Percentiles rank a stretch among this genome's conserved stretches.
phyloP scores from a whole-genome alignment of 2,797 vertebrate genomes.

The Sphaeramia orbicularis region DNA sequence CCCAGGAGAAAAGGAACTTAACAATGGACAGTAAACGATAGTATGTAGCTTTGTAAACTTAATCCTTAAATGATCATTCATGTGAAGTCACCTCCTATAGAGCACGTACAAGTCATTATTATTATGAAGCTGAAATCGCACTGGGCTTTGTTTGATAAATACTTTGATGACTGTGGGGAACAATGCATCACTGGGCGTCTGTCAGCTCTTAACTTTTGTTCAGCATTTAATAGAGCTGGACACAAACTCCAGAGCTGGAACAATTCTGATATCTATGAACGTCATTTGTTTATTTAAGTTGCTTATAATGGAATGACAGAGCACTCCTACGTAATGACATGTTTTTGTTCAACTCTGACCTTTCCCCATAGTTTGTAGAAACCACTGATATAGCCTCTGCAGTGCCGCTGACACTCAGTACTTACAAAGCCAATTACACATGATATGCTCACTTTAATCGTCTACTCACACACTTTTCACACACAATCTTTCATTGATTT shows the following conservation, averaged over 20 bases:
- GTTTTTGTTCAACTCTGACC: slow-evolving; percentile 60
- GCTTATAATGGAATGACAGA: slow-evolving; percentile 39
- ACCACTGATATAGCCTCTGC: slow-evolving; percentile 16
- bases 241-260: slow-evolving; percentile 33
- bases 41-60: background rate
- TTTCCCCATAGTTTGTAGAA: slow-evolving; percentile 22
- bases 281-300: slow-evolving; percentile 59
- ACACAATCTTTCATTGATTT: background rate
- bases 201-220: slow-evolving; percentile 24
- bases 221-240: background rate
- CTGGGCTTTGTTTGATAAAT: slow-evolving; percentile 15
- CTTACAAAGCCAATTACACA: slow-evolving; percentile 3
- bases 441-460: slow-evolving; percentile 7
- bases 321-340: slow-evolving; percentile 42
- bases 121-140: slow-evolving; percentile 6
- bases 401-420: slow-evolving; percentile 10
- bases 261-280: slow-evolving; percentile 36
- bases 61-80: background rate
- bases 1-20: slow-evolving; percentile 11
- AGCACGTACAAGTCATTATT: too few relatives aligned
- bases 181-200: slow-evolving; percentile 1
- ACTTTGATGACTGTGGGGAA: background rate
- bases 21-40: slow-evolving; percentile 1
- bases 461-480: background rate
- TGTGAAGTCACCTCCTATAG: background rate